Percentiles rank a stretch among this genome's conserved stretches.
Evolutionary conservation across 1,140 invertebrate species (phyloP).

Genomic region (Trichomalopsis sarcophagae): DNA sequence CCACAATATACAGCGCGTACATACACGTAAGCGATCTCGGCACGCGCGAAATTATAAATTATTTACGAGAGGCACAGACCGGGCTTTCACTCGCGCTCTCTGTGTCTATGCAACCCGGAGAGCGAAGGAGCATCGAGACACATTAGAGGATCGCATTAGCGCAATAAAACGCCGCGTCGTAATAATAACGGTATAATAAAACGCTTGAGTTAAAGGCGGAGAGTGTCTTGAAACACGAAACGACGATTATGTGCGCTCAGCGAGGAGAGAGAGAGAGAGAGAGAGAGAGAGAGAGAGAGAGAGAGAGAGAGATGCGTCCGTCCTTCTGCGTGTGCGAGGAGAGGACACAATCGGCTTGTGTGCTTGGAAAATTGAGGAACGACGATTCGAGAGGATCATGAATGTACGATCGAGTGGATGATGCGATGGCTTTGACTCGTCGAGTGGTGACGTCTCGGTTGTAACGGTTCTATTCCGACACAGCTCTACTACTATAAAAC

Average conservation of each 20-base stretch:
- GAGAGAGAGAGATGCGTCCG: not conserved
- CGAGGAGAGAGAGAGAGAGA: not conserved
- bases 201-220: conserved; percentile 28
- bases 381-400: conserved; percentile 3
- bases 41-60: conserved; percentile 33
- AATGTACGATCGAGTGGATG: not conserved
- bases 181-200: conserved; percentile 47
- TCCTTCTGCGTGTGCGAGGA: too few species aligned
- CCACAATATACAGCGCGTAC: too few species aligned
- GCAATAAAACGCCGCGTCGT: conserved; percentile 28
- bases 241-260: not conserved
- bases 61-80: conserved; percentile 22
- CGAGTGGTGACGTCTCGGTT: too few species aligned
- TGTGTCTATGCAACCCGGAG: not conserved
- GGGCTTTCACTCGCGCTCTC: not conserved
- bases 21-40: not conserved
- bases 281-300: not conserved
- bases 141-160: conserved; percentile 24
- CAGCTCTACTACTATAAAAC: too few species aligned
- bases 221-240: conserved; percentile 12
- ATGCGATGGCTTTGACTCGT: not conserved
- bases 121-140: not conserved
- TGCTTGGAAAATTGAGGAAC: conserved; percentile 12
- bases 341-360: not conserved
- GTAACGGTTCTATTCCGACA: too few species aligned